These are phyloP conservation scores for Epinephelus cyanopodus DNA, from an alignment of 2,113 vertebrate genomes.

Conservation along the genomic window DNA sequence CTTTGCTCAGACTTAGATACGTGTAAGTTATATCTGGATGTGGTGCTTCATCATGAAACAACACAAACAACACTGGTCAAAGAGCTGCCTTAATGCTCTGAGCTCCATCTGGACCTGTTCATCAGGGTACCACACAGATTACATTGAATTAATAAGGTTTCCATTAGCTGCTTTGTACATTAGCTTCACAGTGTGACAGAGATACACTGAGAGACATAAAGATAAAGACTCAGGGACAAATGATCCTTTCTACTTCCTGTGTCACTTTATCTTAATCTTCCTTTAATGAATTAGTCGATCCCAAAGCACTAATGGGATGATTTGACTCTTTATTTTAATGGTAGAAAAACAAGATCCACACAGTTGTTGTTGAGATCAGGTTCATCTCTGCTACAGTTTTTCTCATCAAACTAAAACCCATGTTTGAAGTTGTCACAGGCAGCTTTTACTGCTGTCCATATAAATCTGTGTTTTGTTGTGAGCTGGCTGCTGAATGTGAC, in stretches of 20 bases:
- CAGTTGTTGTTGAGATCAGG: too few species aligned
- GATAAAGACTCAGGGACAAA: background rate
- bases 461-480: too few species aligned
- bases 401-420: too few species aligned
- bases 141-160: conserved; percentile 40
- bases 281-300: background rate
- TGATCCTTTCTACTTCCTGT: background rate
- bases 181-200: background rate
- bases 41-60: too few species aligned
- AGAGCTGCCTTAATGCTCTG: conserved; percentile 32
- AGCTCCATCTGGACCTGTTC: conserved; percentile 20
- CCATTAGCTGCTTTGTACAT: conserved; percentile 37
- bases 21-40: too few species aligned
- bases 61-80: conserved; percentile 18
- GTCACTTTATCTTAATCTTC: background rate
- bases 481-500: too few species aligned
- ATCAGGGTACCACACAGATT: conserved; percentile 11
- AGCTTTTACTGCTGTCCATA: too few species aligned
- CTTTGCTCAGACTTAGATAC: background rate
- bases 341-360: too few species aligned
- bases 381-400: too few species aligned
- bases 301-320: background rate
- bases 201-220: background rate
- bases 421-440: too few species aligned
- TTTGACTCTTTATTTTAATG: background rate